Conservation (phyloP, 2,113 vertebrate genomes). For the Channa maculata region DNA sequence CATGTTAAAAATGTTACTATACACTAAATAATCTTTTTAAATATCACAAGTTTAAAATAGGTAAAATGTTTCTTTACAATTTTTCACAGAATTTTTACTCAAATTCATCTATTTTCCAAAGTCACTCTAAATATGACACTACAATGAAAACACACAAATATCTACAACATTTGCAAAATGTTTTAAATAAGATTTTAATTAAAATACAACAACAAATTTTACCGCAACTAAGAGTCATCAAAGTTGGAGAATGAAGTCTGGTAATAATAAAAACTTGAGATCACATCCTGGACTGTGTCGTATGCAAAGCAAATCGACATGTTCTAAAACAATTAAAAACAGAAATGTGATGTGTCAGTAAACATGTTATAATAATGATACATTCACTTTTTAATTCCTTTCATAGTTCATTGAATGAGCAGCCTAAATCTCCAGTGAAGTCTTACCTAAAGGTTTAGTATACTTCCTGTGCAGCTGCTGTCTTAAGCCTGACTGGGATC, state of each 20-base stretch:
- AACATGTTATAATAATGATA: not conserved
- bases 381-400: not conserved
- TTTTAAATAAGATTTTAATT: not conserved
- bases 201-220: not conserved
- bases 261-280: not conserved
- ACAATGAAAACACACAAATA: not conserved
- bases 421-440: not conserved
- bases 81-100: not conserved
- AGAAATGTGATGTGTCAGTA: conserved; percentile 21
- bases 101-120: not conserved
- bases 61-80: not conserved
- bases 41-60: not conserved
- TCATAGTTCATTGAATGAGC: conserved; percentile 4
- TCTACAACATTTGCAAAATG: not conserved
- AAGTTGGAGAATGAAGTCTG: conserved; percentile 14
- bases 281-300: conserved; percentile 10
- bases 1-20: no score
- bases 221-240: not conserved
- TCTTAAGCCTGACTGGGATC: conserved; percentile 14
- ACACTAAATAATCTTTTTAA: not conserved
- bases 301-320: conserved; percentile 9
- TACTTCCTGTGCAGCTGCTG: conserved; percentile 9
- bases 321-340: conserved; percentile 31
- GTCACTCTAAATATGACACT: not conserved
- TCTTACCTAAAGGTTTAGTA: conserved; percentile 36